Percentiles rank a stretch among this genome's conserved stretches.
These are phyloP conservation scores for Ptilodon capucinus DNA, from an alignment of 2,888 invertebrate genomes.

Conservation along the genomic window DNA sequence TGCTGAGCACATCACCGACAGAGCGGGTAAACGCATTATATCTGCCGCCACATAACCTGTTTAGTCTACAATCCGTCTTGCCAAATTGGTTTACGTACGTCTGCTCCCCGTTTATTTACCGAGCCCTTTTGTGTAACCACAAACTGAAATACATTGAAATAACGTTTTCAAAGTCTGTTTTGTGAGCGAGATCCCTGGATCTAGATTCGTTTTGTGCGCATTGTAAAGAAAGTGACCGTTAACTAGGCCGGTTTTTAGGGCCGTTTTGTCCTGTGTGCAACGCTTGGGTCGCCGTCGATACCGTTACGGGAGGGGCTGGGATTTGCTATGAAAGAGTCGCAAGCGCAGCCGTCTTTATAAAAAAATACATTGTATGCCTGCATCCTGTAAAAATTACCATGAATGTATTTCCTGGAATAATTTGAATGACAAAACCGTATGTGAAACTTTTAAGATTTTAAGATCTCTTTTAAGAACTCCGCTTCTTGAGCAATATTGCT, in stretches of 20 bases:
- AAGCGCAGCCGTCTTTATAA: conserved; percentile 42
- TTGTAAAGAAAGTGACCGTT: conserved; percentile 54
- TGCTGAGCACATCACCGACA: conserved; percentile 18
- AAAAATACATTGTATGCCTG: conserved; percentile 21
- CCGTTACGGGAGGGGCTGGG: conserved; percentile 48
- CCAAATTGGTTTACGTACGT: conserved; percentile 48
- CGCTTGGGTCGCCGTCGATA: conserved; percentile 58
- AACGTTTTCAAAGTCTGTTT: conserved; percentile 17
- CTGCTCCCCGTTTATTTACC: conserved; percentile 45
- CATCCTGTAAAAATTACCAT: conserved; percentile 4
- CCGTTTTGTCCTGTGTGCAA: conserved; percentile 49
- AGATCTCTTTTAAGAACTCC: too few relatives aligned
- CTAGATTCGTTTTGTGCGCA: conserved; percentile 30
- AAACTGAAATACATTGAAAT: conserved; percentile 27
- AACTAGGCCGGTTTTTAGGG: conserved; percentile 53
- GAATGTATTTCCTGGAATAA: conserved; percentile 9
- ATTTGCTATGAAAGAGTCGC: conserved; percentile 52
- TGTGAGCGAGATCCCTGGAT: conserved; percentile 15
- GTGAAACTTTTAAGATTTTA: too few relatives aligned
- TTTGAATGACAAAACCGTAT: conserved; percentile 12
- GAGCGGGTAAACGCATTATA: conserved; percentile 50
- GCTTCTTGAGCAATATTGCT: too few relatives aligned
- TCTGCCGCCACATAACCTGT: conserved; percentile 50
- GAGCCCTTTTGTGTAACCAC: conserved; percentile 41
- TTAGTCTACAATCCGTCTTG: conserved; percentile 65